These are phyloP conservation scores for Ooceraea biroi DNA, from an alignment of 1,140 invertebrate species.

Conservation along the genomic window DNA sequence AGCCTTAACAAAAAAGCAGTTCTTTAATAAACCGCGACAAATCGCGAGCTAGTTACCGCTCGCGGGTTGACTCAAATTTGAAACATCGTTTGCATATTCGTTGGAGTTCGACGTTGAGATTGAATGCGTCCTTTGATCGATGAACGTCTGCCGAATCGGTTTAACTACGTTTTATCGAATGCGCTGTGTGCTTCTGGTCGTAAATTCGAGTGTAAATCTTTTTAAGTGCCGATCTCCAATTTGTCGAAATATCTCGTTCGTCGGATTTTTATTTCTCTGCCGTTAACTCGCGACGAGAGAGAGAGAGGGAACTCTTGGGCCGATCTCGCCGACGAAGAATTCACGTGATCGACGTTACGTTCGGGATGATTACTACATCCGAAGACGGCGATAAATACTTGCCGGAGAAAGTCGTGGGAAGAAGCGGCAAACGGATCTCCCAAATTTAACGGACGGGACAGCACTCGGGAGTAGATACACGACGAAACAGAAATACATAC, in stretches of 20 bases:
- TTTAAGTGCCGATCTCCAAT: background rate
- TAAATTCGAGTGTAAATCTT: too few relatives aligned
- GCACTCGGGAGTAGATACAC: background rate
- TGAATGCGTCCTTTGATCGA: background rate
- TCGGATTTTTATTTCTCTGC: background rate
- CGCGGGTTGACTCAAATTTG: background rate
- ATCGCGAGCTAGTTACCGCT: background rate
- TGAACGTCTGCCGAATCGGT: background rate
- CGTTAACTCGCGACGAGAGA: background rate
- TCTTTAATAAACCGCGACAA: conserved; percentile 18
- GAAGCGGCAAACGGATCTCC: conserved; percentile 44
- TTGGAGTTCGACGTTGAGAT: too few relatives aligned
- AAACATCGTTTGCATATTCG: background rate
- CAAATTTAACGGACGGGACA: conserved; percentile 43
- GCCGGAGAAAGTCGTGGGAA: conserved; percentile 60
- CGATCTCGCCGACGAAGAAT: conserved; percentile 17
- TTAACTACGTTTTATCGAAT: background rate
- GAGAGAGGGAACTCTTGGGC: conserved; percentile 3
- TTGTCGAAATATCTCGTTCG: background rate
- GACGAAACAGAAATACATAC: background rate
- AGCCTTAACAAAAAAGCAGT: conserved; percentile 9
- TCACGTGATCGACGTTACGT: conserved; percentile 29
- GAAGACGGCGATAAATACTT: conserved; percentile 39
- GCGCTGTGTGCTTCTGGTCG: too few relatives aligned
- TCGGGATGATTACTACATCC: conserved; percentile 41